A percentile compares a stretch with the other conserved stretches of the same genome.
These are phyloP conservation scores for Aethes cnicana DNA, from an alignment of 2,888 invertebrate species.

Conservation along the genomic window DNA sequence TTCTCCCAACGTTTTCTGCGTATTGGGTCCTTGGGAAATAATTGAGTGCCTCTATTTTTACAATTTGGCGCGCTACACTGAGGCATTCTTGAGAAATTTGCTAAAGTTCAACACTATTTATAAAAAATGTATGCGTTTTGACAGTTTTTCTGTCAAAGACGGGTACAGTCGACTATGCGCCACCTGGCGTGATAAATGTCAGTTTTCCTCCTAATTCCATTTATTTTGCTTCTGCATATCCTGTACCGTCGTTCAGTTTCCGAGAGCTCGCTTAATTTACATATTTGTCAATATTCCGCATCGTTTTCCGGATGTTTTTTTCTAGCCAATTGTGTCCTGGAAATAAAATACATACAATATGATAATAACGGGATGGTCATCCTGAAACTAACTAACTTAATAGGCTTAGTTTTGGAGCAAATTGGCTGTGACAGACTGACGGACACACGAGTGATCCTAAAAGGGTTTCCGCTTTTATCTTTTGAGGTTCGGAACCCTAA, in stretches of 20 bases:
- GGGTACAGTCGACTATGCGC: slow-evolving; percentile 19
- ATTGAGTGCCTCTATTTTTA: slow-evolving; percentile 19
- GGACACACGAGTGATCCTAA: background rate
- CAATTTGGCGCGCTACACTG: slow-evolving; percentile 16
- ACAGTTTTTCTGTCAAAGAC: slow-evolving; percentile 7
- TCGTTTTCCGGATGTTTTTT: no score
- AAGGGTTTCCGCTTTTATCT: background rate
- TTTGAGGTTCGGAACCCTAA: no score
- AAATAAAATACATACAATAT: no score
- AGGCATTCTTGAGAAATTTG: slow-evolving; percentile 4
- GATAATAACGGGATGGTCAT: no score
- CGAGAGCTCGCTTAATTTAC: no score
- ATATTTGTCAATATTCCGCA: no score
- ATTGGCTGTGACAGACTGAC: background rate
- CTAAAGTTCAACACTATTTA: background rate
- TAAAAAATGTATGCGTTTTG: slow-evolving; percentile 1
- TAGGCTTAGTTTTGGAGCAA: background rate
- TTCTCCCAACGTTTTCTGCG: slow-evolving; percentile 22
- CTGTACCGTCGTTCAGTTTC: no score
- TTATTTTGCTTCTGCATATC: no score
- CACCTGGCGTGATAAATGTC: slow-evolving; percentile 23
- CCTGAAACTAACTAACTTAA: no score
- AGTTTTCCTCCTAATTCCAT: slow-evolving; percentile 10
- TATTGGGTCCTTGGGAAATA: slow-evolving; percentile 21
- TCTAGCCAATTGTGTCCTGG: no score